These are phyloP conservation scores for Halocynthia aurantium DNA, from an alignment of 23 tunicate species.

Conservation along the genomic window DNA sequence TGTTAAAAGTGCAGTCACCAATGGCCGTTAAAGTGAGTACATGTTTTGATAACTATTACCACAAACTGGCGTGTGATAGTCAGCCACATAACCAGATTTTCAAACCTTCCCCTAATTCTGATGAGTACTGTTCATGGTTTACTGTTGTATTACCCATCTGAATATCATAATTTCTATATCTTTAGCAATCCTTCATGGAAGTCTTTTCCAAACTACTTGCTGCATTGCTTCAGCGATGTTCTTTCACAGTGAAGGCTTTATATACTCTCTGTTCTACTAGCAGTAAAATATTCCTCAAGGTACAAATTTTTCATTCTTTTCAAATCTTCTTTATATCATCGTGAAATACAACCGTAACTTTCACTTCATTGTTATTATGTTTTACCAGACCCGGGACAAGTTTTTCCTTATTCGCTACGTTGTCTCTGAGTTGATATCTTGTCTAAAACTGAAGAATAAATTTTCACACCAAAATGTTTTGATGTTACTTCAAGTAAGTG, in stretches of 20 bases:
- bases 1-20: constrained; percentile 18
- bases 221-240: constrained; percentile 6
- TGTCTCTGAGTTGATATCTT: constrained; percentile 20
- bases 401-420: constrained; percentile 16
- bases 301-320: background rate
- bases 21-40: constrained; percentile 15
- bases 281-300: constrained; percentile 41
- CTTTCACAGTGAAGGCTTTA: constrained; percentile 38
- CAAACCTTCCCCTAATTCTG: background rate
- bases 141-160: background rate
- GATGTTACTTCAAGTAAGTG: constrained; percentile 21
- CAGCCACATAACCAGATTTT: too few species aligned
- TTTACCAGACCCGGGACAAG: constrained; percentile 3
- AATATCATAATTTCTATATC: constrained; percentile 6
- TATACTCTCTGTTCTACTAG: constrained; percentile 39
- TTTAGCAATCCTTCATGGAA: constrained; percentile 66
- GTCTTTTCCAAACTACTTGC: constrained; percentile 54
- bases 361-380: background rate
- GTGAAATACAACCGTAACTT: too few species aligned
- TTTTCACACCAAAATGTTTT: constrained; percentile 9
- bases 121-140: background rate
- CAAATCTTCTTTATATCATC: too few species aligned
- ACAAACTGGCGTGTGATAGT: too few species aligned
- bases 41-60: background rate
- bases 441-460: constrained; percentile 19